Conservation (phyloP, 2,797 vertebrate species). For the Aplochiton taeniatus region DNA sequence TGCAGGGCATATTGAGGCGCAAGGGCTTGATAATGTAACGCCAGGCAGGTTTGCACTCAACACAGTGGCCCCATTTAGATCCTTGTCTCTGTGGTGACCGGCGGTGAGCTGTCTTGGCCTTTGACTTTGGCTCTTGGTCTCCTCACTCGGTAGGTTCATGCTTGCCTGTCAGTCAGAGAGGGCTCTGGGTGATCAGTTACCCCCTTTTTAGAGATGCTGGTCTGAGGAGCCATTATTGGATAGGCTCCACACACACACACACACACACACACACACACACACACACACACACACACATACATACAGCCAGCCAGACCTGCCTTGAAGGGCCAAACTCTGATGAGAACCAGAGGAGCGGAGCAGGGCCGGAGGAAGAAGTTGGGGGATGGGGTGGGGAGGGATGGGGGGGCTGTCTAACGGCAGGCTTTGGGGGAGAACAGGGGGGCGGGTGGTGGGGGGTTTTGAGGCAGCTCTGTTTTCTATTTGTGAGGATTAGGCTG, state of each 20-base stretch:
- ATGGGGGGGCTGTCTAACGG: not conserved
- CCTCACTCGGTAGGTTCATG: constrained; percentile 65
- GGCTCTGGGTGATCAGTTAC: constrained; percentile 68
- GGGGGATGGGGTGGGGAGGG: not conserved
- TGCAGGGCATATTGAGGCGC: constrained; percentile 67
- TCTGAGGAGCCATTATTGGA: constrained; percentile 68
- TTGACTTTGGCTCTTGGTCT: constrained; percentile 69
- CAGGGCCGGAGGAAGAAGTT: constrained; percentile 57
- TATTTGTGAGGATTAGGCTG: constrained; percentile 84
- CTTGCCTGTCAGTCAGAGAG: constrained; percentile 69
- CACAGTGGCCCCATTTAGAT: constrained; percentile 61
- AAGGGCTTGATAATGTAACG: constrained; percentile 63
- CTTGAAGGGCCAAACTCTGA: constrained; percentile 56
- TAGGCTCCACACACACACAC: constrained; percentile 22
- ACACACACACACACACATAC: too few relatives aligned
- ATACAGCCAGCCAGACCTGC: constrained; percentile 47
- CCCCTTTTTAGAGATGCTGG: constrained; percentile 67
- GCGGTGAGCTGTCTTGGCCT: constrained; percentile 19
- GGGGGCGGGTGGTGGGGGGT: constrained; percentile 25
- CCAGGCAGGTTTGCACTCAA: constrained; percentile 31
- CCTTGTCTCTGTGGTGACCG: constrained; percentile 50
- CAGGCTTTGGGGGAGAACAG: constrained; percentile 30
- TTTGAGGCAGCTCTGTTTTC: constrained; percentile 76
- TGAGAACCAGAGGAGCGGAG: constrained; percentile 72
- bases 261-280: too few relatives aligned